phyloP scores from a whole-genome alignment of 2,797 vertebrate species.

The Chloroceryle amazona region DNA sequence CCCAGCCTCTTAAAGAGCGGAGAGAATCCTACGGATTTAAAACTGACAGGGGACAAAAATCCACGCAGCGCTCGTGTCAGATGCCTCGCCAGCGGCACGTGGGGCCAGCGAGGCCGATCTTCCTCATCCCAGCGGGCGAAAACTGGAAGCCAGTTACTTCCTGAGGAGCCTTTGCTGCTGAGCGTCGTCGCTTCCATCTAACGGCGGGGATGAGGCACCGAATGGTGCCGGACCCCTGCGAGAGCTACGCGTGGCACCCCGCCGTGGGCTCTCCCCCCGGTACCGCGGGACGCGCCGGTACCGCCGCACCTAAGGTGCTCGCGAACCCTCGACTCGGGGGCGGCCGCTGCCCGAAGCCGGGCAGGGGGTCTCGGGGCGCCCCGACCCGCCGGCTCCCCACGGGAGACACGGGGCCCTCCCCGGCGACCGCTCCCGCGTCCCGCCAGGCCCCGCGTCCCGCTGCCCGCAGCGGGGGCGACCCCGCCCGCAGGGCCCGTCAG shows the following conservation, averaged over 20 bases:
- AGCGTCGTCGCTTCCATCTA: fast-evolving
- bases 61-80: fast-evolving
- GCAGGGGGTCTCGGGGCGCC: neutral
- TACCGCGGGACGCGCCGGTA: too few relatives aligned
- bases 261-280: too few relatives aligned
- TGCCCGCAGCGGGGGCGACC: too few relatives aligned
- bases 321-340: too few relatives aligned
- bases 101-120: neutral
- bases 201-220: too few relatives aligned
- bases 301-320: neutral
- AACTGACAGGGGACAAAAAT: fast-evolving
- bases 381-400: neutral
- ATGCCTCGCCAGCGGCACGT: fast-evolving
- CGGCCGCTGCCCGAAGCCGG: neutral
- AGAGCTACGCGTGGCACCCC: neutral
- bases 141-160: neutral
- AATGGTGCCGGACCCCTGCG: fast-evolving
- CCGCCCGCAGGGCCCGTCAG: neutral
- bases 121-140: too few relatives aligned
- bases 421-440: neutral
- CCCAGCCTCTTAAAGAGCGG: fast-evolving
- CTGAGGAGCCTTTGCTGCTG: fast-evolving
- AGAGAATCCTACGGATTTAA: neutral
- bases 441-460: neutral
- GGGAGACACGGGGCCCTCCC: neutral